These are phyloP conservation scores for Bruchidius siliquastri DNA, from an alignment of 2,888 invertebrate species.

Conservation along the genomic window DNA sequence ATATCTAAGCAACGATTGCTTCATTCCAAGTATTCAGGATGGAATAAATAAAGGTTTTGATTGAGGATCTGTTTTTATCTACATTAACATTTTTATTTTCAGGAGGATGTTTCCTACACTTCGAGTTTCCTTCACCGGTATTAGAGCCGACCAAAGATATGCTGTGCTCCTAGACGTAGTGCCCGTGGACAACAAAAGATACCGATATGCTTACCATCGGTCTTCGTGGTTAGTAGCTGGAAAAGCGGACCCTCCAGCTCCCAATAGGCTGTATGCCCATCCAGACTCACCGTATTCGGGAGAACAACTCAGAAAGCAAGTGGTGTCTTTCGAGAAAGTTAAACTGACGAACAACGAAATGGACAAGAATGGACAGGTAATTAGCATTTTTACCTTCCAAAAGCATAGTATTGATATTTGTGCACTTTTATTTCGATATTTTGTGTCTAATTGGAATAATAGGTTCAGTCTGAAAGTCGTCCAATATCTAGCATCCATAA, in stretches of 20 bases:
- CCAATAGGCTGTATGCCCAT: constrained; percentile 68
- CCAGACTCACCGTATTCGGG: constrained; percentile 78
- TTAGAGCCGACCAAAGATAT: constrained; percentile 63
- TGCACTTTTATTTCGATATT: too few species aligned
- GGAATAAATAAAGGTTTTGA: too few species aligned
- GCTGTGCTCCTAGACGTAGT: constrained; percentile 75
- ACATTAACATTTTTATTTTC: constrained; percentile 46
- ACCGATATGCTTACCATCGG: constrained; percentile 77
- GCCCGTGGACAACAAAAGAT: constrained; percentile 73
- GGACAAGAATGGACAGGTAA: constrained; percentile 70
- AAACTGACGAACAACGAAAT: constrained; percentile 81
- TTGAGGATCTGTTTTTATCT: too few species aligned
- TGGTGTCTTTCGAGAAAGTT: constrained; percentile 78
- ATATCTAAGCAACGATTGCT: too few species aligned
- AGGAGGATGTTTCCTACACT: constrained; percentile 82
- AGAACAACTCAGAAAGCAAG: constrained; percentile 71
- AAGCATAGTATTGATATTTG: too few species aligned
- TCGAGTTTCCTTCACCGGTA: constrained; percentile 67
- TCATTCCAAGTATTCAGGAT: too few species aligned
- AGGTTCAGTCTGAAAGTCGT: too few species aligned
- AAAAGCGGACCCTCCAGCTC: constrained; percentile 73
- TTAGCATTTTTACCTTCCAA: too few species aligned
- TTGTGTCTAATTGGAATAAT: too few species aligned
- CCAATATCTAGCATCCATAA: too few species aligned
- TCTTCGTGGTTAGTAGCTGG: constrained; percentile 80